Conservation (phyloP, 2,113 vertebrate species). For the human region DNA sequence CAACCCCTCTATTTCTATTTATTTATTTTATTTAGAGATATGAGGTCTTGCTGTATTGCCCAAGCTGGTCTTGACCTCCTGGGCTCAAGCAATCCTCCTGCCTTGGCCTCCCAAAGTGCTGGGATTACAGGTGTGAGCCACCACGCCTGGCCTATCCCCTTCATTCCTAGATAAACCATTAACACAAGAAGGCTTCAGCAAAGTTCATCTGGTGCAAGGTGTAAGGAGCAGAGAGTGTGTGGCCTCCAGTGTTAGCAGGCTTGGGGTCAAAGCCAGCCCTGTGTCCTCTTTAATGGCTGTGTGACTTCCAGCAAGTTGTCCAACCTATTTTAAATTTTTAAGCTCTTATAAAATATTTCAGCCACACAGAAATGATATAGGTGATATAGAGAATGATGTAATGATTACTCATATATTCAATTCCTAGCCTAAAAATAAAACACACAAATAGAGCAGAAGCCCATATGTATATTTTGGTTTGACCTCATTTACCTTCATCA, state of each 20-base stretch:
- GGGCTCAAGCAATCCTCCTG: too few relatives aligned
- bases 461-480: not conserved
- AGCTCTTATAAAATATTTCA: not conserved
- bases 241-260: rapidly evolving
- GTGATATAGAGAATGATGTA: not conserved
- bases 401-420: not conserved
- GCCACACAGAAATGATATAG: not conserved
- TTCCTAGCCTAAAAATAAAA: conserved; percentile 20
- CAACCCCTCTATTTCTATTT: not conserved
- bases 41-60: too few relatives aligned
- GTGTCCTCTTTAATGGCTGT: not conserved
- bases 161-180: not conserved
- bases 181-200: not conserved
- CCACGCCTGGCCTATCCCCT: too few relatives aligned
- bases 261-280: not conserved
- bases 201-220: rapidly evolving
- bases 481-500: not conserved
- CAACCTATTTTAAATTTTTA: not conserved
- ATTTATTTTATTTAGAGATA: too few relatives aligned
- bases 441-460: not conserved
- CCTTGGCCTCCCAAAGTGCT: too few relatives aligned
- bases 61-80: too few relatives aligned
- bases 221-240: not conserved
- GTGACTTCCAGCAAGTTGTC: not conserved
- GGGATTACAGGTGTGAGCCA: too few relatives aligned